Percentiles rank a stretch among this genome's conserved stretches.
Evolutionary conservation across 2,797 vertebrate genomes (phyloP).

Genomic region (Zalophus californianus): DNA sequence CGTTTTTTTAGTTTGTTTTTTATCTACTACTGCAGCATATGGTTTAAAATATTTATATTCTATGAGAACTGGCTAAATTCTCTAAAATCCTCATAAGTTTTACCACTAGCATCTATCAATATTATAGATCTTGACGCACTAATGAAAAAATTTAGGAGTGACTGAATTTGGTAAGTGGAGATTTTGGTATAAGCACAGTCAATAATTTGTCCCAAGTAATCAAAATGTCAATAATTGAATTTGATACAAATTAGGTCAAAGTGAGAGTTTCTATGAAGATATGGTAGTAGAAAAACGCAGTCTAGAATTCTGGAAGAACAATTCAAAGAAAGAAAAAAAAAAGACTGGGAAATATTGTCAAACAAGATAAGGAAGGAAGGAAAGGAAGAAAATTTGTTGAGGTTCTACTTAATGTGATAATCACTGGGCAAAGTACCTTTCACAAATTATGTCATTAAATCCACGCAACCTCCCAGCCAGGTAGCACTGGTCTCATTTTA

Average conservation of each 20-base stretch:
- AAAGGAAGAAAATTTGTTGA: neutral
- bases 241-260: slow-evolving; percentile 15
- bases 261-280: neutral
- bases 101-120: neutral
- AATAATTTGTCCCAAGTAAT: slow-evolving; percentile 16
- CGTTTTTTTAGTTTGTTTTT: neutral
- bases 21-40: neutral
- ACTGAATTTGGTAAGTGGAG: neutral
- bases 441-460: neutral
- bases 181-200: neutral
- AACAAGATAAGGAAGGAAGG: neutral
- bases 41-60: slow-evolving; percentile 50
- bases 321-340: neutral
- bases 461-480: neutral
- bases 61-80: neutral
- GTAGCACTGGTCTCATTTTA: neutral
- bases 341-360: neutral
- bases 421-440: neutral
- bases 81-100: neutral
- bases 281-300: neutral
- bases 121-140: neutral
- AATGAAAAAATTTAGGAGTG: neutral
- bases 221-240: neutral
- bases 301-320: slow-evolving; percentile 5
- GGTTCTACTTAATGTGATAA: neutral